Conservation (phyloP, 1,140 invertebrate genomes). For the Heterodera carotae region DNA sequence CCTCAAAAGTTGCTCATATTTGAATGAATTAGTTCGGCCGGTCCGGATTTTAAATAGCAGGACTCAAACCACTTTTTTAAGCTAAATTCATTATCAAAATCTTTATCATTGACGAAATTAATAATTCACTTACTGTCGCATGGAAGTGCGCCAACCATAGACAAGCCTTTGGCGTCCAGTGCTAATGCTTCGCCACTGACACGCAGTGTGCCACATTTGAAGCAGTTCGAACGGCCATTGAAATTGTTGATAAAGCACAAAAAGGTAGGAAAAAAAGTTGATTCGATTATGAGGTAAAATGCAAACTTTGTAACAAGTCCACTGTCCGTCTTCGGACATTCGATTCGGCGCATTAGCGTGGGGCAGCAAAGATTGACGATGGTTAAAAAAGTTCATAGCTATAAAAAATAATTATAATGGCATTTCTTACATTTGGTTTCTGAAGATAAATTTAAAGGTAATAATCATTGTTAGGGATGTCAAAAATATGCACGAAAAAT, state of each 20-base stretch:
- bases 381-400: too few species aligned
- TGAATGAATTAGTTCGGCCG: too few species aligned
- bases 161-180: not conserved
- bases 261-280: not conserved
- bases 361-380: too few species aligned
- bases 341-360: not conserved
- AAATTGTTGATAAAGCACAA: constrained; percentile 13
- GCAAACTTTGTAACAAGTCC: not conserved
- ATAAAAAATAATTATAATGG: too few species aligned
- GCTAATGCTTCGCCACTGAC: not conserved
- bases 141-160: not conserved
- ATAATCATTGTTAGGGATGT: too few species aligned
- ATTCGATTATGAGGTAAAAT: not conserved
- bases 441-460: too few species aligned
- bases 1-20: not conserved
- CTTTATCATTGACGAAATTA: too few species aligned
- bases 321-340: not conserved
- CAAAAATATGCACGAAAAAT: too few species aligned
- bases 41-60: too few species aligned
- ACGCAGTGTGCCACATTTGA: constrained; percentile 3
- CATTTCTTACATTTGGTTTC: too few species aligned
- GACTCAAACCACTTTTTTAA: constrained; percentile 4
- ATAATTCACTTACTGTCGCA: constrained; percentile 1
- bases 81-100: too few species aligned
- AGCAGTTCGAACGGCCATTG: constrained; percentile 3